phyloP scores from a whole-genome alignment of 2,797 vertebrate species.

The Sebastes wilsoni region DNA sequence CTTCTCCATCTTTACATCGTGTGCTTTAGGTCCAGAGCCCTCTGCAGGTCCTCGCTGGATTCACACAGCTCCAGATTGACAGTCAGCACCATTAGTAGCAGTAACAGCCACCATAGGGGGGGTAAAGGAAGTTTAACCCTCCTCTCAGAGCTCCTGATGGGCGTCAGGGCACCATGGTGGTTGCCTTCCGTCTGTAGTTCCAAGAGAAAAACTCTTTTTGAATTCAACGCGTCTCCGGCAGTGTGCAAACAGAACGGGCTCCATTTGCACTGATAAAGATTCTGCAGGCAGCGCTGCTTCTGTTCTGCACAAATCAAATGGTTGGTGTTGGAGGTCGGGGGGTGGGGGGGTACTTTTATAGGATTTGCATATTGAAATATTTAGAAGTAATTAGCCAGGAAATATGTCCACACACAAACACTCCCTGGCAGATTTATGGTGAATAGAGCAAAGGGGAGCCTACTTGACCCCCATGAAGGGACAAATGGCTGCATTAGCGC shows the following conservation, averaged over 20 bases:
- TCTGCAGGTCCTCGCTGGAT: not conserved
- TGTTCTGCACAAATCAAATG: conserved; percentile 26
- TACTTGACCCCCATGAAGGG: conserved; percentile 73
- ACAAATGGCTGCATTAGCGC: conserved; percentile 74
- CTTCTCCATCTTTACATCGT: not conserved
- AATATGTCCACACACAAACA: conserved; percentile 32
- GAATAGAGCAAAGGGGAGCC: conserved; percentile 67
- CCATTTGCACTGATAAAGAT: conserved; percentile 27
- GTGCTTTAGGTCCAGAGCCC: not conserved
- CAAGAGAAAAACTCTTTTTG: conserved; percentile 3
- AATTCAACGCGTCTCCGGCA: not conserved
- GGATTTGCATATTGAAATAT: conserved; percentile 65
- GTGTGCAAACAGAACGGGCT: not conserved
- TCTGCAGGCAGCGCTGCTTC: conserved; percentile 18
- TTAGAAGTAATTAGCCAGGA: conserved; percentile 44
- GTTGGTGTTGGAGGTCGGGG: not conserved
- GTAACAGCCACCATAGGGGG: conserved; percentile 15
- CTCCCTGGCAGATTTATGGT: conserved; percentile 47
- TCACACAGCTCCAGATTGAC: conserved; percentile 1
- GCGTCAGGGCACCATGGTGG: conserved; percentile 7
- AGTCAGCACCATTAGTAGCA: not conserved
- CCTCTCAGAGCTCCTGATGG: conserved; percentile 21
- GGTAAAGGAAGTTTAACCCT: conserved; percentile 22
- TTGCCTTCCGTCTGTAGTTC: not conserved
- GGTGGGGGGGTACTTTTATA: not conserved